Evolutionary conservation across 1,140 invertebrate species (phyloP), one percentile per base, ranked within the genome.

Genomic region (Drosophila guanche): DNA sequence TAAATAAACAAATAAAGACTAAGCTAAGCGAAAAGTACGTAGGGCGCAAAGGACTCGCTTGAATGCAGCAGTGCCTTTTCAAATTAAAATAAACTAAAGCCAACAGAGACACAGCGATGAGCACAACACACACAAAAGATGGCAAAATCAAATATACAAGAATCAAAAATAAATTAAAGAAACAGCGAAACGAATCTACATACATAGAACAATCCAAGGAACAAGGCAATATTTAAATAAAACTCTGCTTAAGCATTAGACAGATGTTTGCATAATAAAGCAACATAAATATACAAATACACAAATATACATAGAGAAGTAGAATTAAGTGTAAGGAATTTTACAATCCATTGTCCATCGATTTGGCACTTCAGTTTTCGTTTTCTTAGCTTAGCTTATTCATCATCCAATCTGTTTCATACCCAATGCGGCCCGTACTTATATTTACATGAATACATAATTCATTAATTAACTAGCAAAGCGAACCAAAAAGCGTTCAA

Each of bases 31-130:
- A 40, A 23, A 29, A 55, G n/a, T 41, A 61, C 62, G 45, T 52
- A 41, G 58, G 59, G 25, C 29, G 29, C n/a, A 37, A 65, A 53
- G 40, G 47, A 76, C 47, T 56, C 63, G 47, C 70, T 83, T 75
- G 70, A 84, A 75, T 83, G 79, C 79, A 83, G 80, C 79, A 84
- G 79, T 84, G 79, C 79, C 79, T 84, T 76, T 83, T 81, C 76
- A 78, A 84, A 53, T 59, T 20, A 20, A 75, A 37, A 63, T 48
- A 76, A 76, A 61, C 46, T 57, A 80, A 43, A 76, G 47, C 20
- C 40, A 40, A 56, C 5, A 37, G 12, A 55, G 22, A 58, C 41
- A 40, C 63, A 20, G 16, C 16, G 16, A 0, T 20, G 16, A 20
- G 50, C 20, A 37, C 27, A 66, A 65, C 29, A 67, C 45, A 67